phyloP scores from a whole-genome alignment of 1,140 invertebrate genomes.

The Zelostemma sp. region DNA sequence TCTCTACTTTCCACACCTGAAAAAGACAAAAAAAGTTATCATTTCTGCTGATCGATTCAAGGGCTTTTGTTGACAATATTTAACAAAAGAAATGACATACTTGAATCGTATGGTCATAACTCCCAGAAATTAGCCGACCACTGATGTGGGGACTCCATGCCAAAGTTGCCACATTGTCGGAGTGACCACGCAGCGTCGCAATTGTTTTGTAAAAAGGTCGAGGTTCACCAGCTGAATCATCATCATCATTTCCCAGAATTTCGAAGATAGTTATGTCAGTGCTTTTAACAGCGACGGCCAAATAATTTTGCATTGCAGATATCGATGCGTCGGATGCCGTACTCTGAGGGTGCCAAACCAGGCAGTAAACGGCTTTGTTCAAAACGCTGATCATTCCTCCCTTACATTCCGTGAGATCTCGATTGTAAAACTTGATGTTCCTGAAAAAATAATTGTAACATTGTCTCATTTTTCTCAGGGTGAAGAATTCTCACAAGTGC shows the following conservation, averaged over 20 bases:
- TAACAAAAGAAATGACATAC: slow-evolving; percentile 63
- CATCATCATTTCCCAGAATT: slow-evolving; percentile 42
- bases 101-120: slow-evolving; percentile 77
- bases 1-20: slow-evolving; percentile 80
- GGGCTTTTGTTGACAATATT: slow-evolving; percentile 2
- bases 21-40: slow-evolving; percentile 1
- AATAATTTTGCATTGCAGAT: slow-evolving; percentile 74
- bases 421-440: slow-evolving; percentile 54
- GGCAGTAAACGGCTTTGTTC: slow-evolving; percentile 75
- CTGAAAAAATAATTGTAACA: slow-evolving; percentile 43
- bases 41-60: too few relatives aligned
- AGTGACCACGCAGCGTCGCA: slow-evolving; percentile 74
- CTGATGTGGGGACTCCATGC: slow-evolving; percentile 82
- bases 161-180: slow-evolving; percentile 72
- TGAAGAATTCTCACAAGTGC: not conserved
- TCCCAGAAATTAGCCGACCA: slow-evolving; percentile 76
- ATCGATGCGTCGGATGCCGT: slow-evolving; percentile 71
- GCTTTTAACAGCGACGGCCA: slow-evolving; percentile 76
- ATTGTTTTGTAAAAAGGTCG: slow-evolving; percentile 58
- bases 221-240: slow-evolving; percentile 14
- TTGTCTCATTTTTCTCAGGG: not conserved
- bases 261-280: slow-evolving; percentile 73
- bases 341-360: slow-evolving; percentile 80
- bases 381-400: slow-evolving; percentile 41
- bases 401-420: slow-evolving; percentile 36